phyloP scores from a whole-genome alignment of 2,797 vertebrate species.

The Trichosurus vulpecula region DNA sequence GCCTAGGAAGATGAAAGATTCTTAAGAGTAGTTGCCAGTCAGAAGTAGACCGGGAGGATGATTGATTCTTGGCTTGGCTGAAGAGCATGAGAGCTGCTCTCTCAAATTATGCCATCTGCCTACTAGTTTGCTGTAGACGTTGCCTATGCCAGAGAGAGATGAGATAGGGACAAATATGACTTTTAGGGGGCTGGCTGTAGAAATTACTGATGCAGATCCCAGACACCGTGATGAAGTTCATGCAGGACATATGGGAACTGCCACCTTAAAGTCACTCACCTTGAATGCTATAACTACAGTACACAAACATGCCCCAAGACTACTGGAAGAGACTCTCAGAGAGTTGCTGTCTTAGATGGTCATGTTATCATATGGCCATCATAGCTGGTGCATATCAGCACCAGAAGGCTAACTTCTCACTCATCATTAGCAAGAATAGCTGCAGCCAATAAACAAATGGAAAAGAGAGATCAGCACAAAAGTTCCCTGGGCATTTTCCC shows the following conservation, averaged over 20 bases:
- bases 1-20: rapidly evolving
- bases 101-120: background rate
- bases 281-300: background rate
- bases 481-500: no score
- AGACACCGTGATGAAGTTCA: background rate
- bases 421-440: background rate
- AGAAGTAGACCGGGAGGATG: rapidly evolving
- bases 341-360: background rate
- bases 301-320: background rate
- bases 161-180: background rate
- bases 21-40: background rate
- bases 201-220: background rate
- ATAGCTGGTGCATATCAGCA: background rate
- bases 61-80: background rate
- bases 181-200: background rate
- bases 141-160: background rate
- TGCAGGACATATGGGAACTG: background rate
- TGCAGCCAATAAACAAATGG: background rate
- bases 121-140: background rate
- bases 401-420: background rate
- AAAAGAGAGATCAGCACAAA: background rate
- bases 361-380: background rate
- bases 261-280: background rate
- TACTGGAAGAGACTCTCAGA: background rate
- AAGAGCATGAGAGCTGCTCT: background rate